Evolutionary conservation across 2,797 vertebrate genomes (phyloP).

Genomic region (Sparidentex hasta): DNA sequence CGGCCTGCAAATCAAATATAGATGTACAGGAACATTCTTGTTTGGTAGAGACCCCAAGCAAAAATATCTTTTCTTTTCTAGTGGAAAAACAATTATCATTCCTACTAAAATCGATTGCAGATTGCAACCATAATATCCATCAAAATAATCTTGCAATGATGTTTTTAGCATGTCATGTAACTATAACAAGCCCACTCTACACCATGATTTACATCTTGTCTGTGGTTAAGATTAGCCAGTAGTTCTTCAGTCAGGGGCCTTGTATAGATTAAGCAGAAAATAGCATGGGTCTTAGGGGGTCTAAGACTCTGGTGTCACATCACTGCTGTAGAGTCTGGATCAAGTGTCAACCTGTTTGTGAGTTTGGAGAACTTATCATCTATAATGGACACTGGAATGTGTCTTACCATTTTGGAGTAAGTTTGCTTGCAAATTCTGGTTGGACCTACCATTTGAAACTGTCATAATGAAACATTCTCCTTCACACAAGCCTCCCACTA

Average conservation of each 20-base stretch:
- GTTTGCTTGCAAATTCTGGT: background rate
- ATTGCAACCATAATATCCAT: too few species aligned
- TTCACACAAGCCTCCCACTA: conserved; percentile 23
- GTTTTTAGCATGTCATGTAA: too few species aligned
- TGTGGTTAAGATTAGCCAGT: conserved; percentile 62
- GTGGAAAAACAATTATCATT: too few species aligned
- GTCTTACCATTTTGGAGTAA: background rate
- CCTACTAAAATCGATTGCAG: too few species aligned
- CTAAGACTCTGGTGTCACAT: conserved; percentile 62
- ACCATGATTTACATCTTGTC: conserved; percentile 53
- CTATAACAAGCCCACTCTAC: background rate
- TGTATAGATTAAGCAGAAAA: conserved; percentile 82
- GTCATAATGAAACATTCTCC: background rate
- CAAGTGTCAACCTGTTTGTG: conserved; percentile 63
- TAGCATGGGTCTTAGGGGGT: conserved; percentile 72
- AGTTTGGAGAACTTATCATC: background rate
- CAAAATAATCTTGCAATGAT: too few species aligned
- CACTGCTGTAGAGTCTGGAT: conserved; percentile 54
- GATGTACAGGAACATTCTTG: too few species aligned
- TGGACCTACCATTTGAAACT: background rate
- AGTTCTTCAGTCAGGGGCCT: conserved; percentile 52
- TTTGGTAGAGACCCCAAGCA: too few species aligned
- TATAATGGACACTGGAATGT: background rate
- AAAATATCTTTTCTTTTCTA: too few species aligned
- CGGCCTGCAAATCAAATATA: too few species aligned